Base-by-base conservation (phyloP, 2,888 invertebrate genomes). In the Zygaena filipendulae region DNA sequence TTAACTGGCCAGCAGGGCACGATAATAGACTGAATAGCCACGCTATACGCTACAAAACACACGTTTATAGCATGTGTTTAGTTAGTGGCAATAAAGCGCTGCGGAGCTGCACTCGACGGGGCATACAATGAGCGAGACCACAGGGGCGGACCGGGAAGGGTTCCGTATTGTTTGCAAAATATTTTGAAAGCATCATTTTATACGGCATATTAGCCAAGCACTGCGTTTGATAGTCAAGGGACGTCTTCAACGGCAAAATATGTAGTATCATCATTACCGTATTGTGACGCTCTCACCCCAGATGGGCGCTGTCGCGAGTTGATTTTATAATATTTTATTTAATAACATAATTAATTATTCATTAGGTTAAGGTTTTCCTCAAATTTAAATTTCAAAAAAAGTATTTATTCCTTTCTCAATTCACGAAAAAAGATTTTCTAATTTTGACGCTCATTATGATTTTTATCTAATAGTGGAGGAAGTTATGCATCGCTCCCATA, bases 171-270 rank as follows among this genome's bases (percentile, higher is more conserved):
- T 79, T 79, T 75, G 75, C 74, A 67, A 75, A 77, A 79, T 77
- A 79, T 79, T 79, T 60, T 79, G 79, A 77, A 77, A 72, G 70
- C 69, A 48, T 68, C 68, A 75, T 75, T 79, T 74, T 67, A 74
- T 72, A 77, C 77, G 77, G 59, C 56, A 46, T 74, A 75, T 79
- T 79, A 77, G 66, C 52, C 44, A 39, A 50, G 61, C 58, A 47
- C 62, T 77, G 77, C 69, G 51, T 64, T 70, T 77, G 75, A 75
- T 72, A 61, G 67, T 47, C 51, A 52, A 58, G 75, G 72, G 64
- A 50, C 57, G 61, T 74, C 75, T 72, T 69, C 64, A 49, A 51
- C 49, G 49, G 43, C 47, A 43, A 55, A 62, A 72, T 72, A n/a
- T n/a, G n/a, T n/a, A 64, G 61, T 69, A 71, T 70, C 67, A 63